Evolutionary conservation across 2,797 vertebrate species (phyloP), one percentile per base, ranked within the genome.

Genomic region (Triplophysa yarkandensis): DNA sequence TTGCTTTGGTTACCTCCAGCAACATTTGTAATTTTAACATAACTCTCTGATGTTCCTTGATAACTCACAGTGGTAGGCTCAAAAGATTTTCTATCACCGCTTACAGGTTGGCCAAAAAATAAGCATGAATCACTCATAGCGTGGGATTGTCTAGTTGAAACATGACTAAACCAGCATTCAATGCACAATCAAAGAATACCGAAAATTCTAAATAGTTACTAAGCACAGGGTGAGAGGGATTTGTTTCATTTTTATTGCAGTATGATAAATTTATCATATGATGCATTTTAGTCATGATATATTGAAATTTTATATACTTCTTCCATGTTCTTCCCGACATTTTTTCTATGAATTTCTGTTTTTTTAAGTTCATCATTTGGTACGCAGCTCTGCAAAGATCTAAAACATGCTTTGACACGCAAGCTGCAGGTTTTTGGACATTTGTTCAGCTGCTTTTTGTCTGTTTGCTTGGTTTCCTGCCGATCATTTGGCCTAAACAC

Each of bases 341-440:
- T 28, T 68, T 25, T 52, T 6, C 19, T 30, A 16, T 50, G 54
- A 61, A 43, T 21, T 30, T 11, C 2, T 43, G 30, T 17, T 54
- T 48, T 73, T 4, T 69, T 74, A 76, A 2, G 44, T 65, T 77
- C 74, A 57, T 62, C 4, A 25, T 19, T 6, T 75, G 25, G 14
- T 0, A 17, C 81, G 66, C 66, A 77, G 61, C 77, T 74, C 27
- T 30, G 64, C 72, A 21, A 27, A 30, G 46, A 16, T 80, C 83
- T 81, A 72, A 44, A 82, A 83, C 84, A 34, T 86, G 86, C 79
- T 55, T 61, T 9, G 21, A 76, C 87, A 85, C 1, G 85, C 68
- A 79, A 85, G 78, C 82, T 30, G 8, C 32, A 7, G 25, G 32
- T 58, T 85, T 19, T 80, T 1, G 44, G 36, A 64, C 76, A 77